Conservation (phyloP, 2,113 vertebrate genomes). For the Misgurnus mizolepis region DNA sequence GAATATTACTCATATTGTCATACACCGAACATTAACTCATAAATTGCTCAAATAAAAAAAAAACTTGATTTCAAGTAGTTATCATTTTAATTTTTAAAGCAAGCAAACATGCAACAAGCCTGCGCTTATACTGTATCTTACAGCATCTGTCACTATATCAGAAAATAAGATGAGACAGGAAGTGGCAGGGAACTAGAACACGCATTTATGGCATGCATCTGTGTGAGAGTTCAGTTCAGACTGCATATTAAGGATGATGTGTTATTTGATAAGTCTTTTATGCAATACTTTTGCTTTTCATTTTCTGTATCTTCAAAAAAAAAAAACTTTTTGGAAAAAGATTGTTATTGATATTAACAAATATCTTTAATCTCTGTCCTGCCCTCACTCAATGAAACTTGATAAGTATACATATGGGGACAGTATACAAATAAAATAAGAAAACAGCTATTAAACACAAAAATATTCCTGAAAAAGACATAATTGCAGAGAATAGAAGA, state of each 20-base stretch:
- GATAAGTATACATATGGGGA: not conserved
- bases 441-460: not conserved
- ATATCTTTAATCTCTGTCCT: not conserved
- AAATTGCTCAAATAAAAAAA: not conserved
- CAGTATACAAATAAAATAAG: not conserved
- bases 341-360: too few relatives aligned
- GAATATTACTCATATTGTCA: not conserved
- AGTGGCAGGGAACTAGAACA: not conserved
- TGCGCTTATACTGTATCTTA: not conserved
- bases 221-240: not conserved
- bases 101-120: not conserved
- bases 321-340: not conserved
- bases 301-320: not conserved
- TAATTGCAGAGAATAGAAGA: too few relatives aligned
- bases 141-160: not conserved
- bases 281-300: not conserved
- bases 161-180: not conserved
- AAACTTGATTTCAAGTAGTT: not conserved
- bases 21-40: not conserved
- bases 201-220: not conserved
- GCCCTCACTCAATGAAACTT: not conserved
- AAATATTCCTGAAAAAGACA: not conserved
- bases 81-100: too few relatives aligned
- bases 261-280: not conserved
- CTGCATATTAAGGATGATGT: not conserved